Base-by-base conservation (phyloP, 37 sponge, comb jelly and placozoan species). In the Tethya wilhelma region DNA sequence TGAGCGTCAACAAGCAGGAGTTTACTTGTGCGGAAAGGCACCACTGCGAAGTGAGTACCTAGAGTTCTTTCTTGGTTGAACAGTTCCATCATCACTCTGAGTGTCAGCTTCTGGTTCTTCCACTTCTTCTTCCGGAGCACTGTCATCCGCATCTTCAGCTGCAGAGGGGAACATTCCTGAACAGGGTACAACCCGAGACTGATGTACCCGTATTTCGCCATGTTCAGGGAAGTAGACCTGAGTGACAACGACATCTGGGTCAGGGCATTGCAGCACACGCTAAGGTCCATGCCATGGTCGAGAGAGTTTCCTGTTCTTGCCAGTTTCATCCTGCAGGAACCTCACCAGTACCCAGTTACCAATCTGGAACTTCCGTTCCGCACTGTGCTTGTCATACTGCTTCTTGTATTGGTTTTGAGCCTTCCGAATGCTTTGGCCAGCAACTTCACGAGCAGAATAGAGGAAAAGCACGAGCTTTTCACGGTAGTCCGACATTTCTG, bases 251-350 rank as follows among this genome's bases (percentile, higher is more conserved):
- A 63, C 25, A 39, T 79, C 71, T 29, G 71, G 72, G 32, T 86
- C 73, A 11, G 42, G n/a, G 4, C 38, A 3, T 0, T 49, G 6
- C 1, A 31, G 19, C 17, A 80, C 42, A 1, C 76, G 6, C 39
- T 74, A 81, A 5, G 86, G 86, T 9, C 86, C 56, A 55, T 69
- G 68, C 86, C 86, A 85, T 41, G 79, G 86, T 37, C 86, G 1
- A 2, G 86, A 85, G 11, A 85, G 63, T 43, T 85, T 85, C 45
- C 86, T 25, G 38, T 44, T 28, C 57, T 78, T 78, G 22, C 86
- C 79, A 1, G 44, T 60, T 29, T 81, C 76, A 17, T 87, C 83
- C 19, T 60, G 67, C 2, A 83, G 88, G 30, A 87, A 87, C 12
- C 37, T 37, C 19, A 85, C 53, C 33, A 85, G 38, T 0, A 78